phyloP scores from a whole-genome alignment of 2,888 invertebrate species.

The Drosophila bunnanda region DNA sequence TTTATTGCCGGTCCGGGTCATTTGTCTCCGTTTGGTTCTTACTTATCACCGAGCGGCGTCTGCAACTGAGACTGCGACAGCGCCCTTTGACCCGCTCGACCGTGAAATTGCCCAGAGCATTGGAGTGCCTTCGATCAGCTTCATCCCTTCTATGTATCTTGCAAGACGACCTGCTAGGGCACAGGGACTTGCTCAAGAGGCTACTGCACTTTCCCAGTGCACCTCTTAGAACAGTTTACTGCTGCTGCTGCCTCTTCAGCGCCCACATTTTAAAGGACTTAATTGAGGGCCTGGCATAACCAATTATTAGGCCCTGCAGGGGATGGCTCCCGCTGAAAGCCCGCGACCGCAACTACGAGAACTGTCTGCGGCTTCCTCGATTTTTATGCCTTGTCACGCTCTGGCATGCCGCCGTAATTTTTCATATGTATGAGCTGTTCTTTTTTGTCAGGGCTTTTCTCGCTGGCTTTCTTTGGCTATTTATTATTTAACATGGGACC shows the following conservation, averaged over 20 bases:
- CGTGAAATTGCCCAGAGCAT: slow-evolving; percentile 44
- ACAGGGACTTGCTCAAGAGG: background rate
- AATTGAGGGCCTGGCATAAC: slow-evolving; percentile 71
- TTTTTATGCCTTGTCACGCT: slow-evolving; percentile 66
- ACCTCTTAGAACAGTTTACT: slow-evolving; percentile 20
- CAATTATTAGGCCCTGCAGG: slow-evolving; percentile 62
- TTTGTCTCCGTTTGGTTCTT: slow-evolving; percentile 45
- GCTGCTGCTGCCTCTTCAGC: slow-evolving; percentile 15
- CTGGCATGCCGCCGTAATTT: slow-evolving; percentile 64
- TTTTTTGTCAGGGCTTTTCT: slow-evolving; percentile 36
- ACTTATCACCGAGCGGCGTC: slow-evolving; percentile 30
- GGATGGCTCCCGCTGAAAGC: slow-evolving; percentile 11
- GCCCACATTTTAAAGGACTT: slow-evolving; percentile 62
- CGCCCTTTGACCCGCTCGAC: slow-evolving; percentile 39
- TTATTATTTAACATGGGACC: slow-evolving; percentile 67
- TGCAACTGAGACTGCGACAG: slow-evolving; percentile 37
- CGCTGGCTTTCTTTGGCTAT: slow-evolving; percentile 54
- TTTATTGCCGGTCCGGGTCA: slow-evolving; percentile 42
- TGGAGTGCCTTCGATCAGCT: slow-evolving; percentile 5
- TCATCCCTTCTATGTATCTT: background rate
- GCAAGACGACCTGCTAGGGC: background rate
- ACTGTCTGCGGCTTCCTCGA: slow-evolving; percentile 23
- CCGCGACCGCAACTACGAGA: slow-evolving; percentile 11
- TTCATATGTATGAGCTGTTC: slow-evolving; percentile 42
- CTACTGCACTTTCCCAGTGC: slow-evolving; percentile 22